Evolutionary conservation across 2,888 invertebrate genomes (phyloP), one percentile per base, ranked within the genome.

Genomic region (Andrena haemorrhoa): DNA sequence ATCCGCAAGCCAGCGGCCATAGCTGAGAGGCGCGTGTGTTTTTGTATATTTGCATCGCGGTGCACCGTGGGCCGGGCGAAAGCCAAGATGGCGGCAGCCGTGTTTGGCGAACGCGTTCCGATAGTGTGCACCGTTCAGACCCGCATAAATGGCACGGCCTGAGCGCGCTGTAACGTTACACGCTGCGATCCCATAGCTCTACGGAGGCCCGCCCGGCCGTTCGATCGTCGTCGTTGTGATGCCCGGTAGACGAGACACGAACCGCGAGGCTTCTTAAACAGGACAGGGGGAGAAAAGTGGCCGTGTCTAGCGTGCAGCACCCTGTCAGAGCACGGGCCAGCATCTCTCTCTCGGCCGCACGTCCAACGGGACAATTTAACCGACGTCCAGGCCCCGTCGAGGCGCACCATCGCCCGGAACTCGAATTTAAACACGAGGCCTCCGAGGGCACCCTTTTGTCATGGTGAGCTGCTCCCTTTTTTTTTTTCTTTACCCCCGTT

Each of bases 41-140:
- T 41, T 92, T 92, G 92, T 92, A 91, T 92, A 89, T 89, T 83
- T 79, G 85, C 82, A 90, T 89, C 89, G 89, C 88, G 88, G 84
- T 88, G 90, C 89, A 89, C 84, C 88, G 90, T 90, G 91, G 92
- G 89, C 88, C 89, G 89, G 90, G 84, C 82, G 88, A 85, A 83
- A 89, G 86, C 89, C 90, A 93, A 93, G 90, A 93, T 93, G 93
- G 93, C 92, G 92, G 89, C 89, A 89, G 90, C 89, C 88, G 88
- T 90, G 87, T 77, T 87, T 87, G 89, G 84, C 86, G 85, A 88
- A 89, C 86, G 92, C 90, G 89, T 86, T 92, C 88, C 79, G 88
- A 87, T 77, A 80, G 65, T 64, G 71, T 73, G 31, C 71, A 66
- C 72, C 58, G 85, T 85, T 78, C 73, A 83, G 69, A 79, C 75